Conservation (phyloP, 2,113 vertebrate genomes). For the Tringa solitaria region DNA sequence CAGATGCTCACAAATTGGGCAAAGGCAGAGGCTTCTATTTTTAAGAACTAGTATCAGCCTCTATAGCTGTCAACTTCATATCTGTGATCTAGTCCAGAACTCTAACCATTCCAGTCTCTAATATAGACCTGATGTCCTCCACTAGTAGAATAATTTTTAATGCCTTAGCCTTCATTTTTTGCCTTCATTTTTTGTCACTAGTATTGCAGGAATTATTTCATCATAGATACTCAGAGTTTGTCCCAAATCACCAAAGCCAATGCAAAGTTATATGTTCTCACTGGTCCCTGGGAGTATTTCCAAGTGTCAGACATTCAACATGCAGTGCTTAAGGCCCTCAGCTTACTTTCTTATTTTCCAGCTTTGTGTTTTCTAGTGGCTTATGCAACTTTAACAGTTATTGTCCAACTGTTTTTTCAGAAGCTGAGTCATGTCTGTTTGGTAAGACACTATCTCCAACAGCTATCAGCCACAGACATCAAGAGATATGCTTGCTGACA, state of each 20-base stretch:
- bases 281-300: neutral
- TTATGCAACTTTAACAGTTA: neutral
- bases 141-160: neutral
- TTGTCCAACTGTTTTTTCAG: neutral
- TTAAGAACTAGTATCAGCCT: neutral
- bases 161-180: neutral
- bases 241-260: neutral
- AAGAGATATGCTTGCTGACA: neutral
- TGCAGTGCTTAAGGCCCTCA: neutral
- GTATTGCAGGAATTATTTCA: neutral
- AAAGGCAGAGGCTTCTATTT: neutral
- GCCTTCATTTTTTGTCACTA: neutral
- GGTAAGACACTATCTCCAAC: neutral
- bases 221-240: neutral
- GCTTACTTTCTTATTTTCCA: neutral
- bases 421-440: neutral
- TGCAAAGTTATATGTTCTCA: neutral
- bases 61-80: neutral
- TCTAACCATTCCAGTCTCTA: neutral
- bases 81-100: neutral
- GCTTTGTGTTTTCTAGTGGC: neutral
- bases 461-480: neutral
- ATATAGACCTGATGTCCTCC: neutral
- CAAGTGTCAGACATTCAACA: neutral
- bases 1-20: neutral